These are phyloP conservation scores for Lonchura striata DNA, from an alignment of 2,113 vertebrate genomes.

Conservation along the genomic window DNA sequence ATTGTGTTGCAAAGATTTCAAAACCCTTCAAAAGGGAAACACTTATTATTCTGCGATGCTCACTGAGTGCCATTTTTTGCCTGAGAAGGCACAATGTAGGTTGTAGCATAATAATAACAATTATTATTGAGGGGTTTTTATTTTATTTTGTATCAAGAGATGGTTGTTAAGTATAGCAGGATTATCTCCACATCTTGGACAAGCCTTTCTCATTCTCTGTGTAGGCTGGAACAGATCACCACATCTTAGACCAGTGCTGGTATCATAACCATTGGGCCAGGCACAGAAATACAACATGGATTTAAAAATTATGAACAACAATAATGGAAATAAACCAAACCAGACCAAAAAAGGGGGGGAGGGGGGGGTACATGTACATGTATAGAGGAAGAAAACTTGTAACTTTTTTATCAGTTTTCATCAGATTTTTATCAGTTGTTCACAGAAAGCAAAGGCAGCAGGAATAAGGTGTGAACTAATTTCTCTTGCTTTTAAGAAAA, in stretches of 20 bases:
- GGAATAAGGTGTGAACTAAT: not conserved
- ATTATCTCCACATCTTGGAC: not conserved
- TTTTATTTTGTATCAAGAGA: not conserved
- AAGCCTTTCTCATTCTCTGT: not conserved
- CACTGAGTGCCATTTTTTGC: not conserved
- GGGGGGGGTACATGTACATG: too few species aligned
- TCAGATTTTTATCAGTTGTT: not conserved
- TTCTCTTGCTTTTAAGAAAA: not conserved
- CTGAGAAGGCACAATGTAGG: not conserved
- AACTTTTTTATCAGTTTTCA: not conserved
- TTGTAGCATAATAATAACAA: not conserved
- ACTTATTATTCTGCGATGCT: not conserved
- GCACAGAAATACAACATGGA: not conserved
- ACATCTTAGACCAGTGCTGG: not conserved
- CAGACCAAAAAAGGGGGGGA: not conserved
- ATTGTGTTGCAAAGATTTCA: not conserved
- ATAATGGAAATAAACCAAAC: not conserved
- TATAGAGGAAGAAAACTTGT: not conserved
- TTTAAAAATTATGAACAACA: not conserved
- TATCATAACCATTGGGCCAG: not conserved
- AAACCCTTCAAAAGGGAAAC: not conserved
- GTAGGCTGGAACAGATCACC: not conserved
- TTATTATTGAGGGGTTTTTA: rapidly evolving
- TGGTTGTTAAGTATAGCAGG: not conserved
- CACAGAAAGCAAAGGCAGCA: not conserved